phyloP scores from a whole-genome alignment of 2,797 vertebrate species.

The Psittacula derbiana region DNA sequence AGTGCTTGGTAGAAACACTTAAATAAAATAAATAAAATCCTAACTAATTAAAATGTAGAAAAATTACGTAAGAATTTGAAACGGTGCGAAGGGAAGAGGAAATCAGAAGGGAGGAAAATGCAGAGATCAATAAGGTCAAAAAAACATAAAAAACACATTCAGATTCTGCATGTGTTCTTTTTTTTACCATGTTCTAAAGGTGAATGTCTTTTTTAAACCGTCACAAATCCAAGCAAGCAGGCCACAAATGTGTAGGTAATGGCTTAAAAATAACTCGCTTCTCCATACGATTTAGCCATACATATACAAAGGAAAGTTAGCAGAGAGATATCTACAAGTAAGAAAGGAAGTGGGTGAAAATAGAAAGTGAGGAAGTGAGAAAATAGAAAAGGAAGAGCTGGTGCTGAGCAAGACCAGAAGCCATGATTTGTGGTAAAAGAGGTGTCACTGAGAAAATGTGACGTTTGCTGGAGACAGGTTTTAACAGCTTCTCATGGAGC shows the following conservation, averaged over 20 bases:
- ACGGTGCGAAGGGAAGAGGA: neutral
- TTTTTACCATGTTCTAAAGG: neutral
- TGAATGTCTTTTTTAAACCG: neutral
- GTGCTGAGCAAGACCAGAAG: neutral
- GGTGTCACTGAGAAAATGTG: neutral
- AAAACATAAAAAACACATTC: neutral
- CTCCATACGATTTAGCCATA: neutral
- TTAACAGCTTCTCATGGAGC: neutral
- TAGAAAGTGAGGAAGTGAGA: too few relatives aligned
- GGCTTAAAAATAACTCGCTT: neutral
- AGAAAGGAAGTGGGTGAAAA: neutral
- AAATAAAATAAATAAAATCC: neutral
- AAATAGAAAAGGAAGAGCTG: constrained; percentile 3
- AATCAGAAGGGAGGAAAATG: neutral
- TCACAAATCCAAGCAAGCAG: neutral
- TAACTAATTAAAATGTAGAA: neutral
- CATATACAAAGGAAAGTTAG: neutral
- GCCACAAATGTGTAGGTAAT: neutral
- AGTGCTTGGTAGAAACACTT: neutral
- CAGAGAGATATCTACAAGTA: neutral
- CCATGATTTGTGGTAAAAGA: neutral
- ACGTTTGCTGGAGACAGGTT: neutral
- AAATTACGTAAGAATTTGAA: neutral
- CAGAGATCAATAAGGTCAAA: neutral
- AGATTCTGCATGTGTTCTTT: neutral